Evolutionary conservation across 2,888 invertebrate genomes (phyloP).

Genomic region (Dryobotodes eremita): DNA sequence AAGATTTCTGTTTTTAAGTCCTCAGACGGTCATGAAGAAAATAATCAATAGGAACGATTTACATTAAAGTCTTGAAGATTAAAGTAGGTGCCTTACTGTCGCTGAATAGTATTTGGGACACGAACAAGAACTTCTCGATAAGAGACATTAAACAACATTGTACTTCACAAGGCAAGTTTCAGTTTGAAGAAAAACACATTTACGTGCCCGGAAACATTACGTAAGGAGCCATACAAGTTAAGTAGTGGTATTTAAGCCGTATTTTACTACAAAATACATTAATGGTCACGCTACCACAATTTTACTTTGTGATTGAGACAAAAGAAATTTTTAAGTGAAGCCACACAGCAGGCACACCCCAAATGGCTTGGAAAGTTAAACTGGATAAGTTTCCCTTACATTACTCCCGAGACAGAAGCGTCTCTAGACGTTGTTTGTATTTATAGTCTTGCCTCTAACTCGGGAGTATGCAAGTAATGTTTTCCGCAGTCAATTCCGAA

Average conservation of each 20-base stretch:
- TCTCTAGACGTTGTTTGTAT: slow-evolving; percentile 72
- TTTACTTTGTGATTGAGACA: slow-evolving; percentile 42
- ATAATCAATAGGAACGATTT: slow-evolving; percentile 52
- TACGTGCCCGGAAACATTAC: slow-evolving; percentile 59
- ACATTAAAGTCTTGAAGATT: slow-evolving; percentile 50
- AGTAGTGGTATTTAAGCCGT: slow-evolving; percentile 48
- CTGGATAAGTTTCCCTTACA: slow-evolving; percentile 80
- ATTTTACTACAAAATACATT: slow-evolving; percentile 54
- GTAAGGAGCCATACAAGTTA: slow-evolving; percentile 53
- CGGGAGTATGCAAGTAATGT: slow-evolving; percentile 68
- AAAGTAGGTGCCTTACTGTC: slow-evolving; percentile 53
- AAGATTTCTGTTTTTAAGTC: slow-evolving; percentile 37
- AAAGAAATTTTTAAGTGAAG: slow-evolving; percentile 67
- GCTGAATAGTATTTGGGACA: slow-evolving; percentile 70
- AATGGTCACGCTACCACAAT: slow-evolving; percentile 45
- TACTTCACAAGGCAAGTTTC: slow-evolving; percentile 55
- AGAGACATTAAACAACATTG: slow-evolving; percentile 67
- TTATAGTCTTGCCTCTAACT: slow-evolving; percentile 69
- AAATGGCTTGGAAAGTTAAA: slow-evolving; percentile 79
- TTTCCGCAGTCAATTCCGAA: slow-evolving; percentile 69
- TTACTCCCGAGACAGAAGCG: slow-evolving; percentile 74
- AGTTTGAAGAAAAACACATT: slow-evolving; percentile 64
- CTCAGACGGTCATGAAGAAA: slow-evolving; percentile 27
- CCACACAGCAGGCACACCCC: slow-evolving; percentile 62
- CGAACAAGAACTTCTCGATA: slow-evolving; percentile 73